Percentiles rank a stretch among this genome's conserved stretches.
phyloP scores from a whole-genome alignment of 1,140 invertebrate genomes.

The Cotesia glomerata region DNA sequence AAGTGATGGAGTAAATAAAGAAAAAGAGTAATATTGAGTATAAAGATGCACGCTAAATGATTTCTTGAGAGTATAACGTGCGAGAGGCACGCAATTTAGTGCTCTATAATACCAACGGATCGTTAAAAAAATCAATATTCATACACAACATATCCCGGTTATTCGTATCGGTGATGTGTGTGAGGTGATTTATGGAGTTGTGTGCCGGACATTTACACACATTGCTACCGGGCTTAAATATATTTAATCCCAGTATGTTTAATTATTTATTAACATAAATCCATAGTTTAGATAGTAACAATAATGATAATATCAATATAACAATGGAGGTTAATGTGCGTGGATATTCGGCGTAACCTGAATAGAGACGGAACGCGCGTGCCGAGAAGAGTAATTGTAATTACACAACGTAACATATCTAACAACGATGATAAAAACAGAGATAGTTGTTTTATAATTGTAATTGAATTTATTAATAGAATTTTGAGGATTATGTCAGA shows the following conservation, averaged over 20 bases:
- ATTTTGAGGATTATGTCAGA: neutral
- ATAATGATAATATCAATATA: neutral
- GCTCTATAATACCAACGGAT: neutral
- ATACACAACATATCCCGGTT: neutral
- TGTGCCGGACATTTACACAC: neutral
- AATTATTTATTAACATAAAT: slow-evolving; percentile 24
- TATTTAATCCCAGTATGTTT: neutral
- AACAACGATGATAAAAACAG: too few relatives aligned
- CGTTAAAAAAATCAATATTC: slow-evolving; percentile 16
- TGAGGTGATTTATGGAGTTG: too few relatives aligned
- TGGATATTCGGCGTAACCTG: neutral
- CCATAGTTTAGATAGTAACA: slow-evolving; percentile 6
- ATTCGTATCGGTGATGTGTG: neutral
- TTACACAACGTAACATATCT: too few relatives aligned
- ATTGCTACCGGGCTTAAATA: slow-evolving; percentile 4
- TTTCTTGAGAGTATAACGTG: slow-evolving; percentile 5
- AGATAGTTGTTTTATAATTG: too few relatives aligned
- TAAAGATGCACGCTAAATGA: slow-evolving; percentile 20
- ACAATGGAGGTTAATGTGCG: slow-evolving; percentile 16
- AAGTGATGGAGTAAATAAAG: neutral
- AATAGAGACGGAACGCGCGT: too few relatives aligned
- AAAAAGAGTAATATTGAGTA: slow-evolving; percentile 3
- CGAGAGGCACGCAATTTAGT: slow-evolving; percentile 10
- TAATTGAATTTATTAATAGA: too few relatives aligned
- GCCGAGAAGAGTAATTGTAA: neutral